phyloP scores from a whole-genome alignment of 2,888 invertebrate genomes.

The Apamea epomidion region DNA sequence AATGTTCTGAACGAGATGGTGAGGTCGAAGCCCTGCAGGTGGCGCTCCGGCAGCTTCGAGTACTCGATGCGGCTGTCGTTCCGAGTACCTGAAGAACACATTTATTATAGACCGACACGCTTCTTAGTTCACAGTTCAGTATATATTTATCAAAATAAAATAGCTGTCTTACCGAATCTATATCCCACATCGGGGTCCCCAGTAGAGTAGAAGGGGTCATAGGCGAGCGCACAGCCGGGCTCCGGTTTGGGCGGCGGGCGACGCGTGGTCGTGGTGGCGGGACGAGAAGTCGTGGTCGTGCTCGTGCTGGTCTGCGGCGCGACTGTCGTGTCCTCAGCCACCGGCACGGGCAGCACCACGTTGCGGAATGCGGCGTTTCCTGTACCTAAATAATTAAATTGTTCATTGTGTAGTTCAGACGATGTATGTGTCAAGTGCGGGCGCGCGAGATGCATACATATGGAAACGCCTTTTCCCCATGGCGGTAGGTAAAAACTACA shows the following conservation, averaged over 20 bases:
- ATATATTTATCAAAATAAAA: not conserved
- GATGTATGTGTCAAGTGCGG: no score
- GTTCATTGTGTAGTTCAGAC: not conserved
- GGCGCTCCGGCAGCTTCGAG: constrained; percentile 90
- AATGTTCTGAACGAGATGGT: constrained; percentile 95
- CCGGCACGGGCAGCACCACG: constrained; percentile 51
- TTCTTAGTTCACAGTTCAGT: not conserved
- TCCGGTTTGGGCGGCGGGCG: constrained; percentile 82
- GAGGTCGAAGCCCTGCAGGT: constrained; percentile 93
- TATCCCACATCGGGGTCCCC: constrained; percentile 90
- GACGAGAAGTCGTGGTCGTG: constrained; percentile 49
- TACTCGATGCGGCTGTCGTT: constrained; percentile 94
- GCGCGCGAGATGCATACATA: not conserved
- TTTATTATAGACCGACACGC: not conserved
- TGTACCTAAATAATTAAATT: not conserved
- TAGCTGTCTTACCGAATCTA: constrained; percentile 85
- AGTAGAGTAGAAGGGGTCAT: constrained; percentile 85
- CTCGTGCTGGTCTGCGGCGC: constrained; percentile 51
- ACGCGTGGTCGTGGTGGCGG: constrained; percentile 70
- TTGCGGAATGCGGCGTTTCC: constrained; percentile 20
- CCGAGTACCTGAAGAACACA: constrained; percentile 89
- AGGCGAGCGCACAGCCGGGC: constrained; percentile 88
- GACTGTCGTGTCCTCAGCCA: constrained; percentile 46
- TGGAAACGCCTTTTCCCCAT: not conserved
- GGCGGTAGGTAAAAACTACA: not conserved